These are phyloP conservation scores for Blastomussa wellsi DNA, from an alignment of 92 coral and sea anemone genomes.

Conservation along the genomic window DNA sequence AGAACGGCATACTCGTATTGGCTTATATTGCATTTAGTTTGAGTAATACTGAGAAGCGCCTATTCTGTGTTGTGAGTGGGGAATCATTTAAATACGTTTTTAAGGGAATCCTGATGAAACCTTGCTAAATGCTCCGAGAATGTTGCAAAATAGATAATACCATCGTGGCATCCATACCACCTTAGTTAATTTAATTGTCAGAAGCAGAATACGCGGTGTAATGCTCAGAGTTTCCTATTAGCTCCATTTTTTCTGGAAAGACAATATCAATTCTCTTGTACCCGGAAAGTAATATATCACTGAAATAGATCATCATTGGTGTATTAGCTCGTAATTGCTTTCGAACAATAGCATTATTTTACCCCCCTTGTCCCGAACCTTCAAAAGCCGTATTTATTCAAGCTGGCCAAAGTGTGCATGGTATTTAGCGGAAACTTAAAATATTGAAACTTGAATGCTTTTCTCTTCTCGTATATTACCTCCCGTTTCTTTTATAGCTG, in stretches of 20 bases:
- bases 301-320: slow-evolving; percentile 5
- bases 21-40: slow-evolving; percentile 1
- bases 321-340: slow-evolving; percentile 34
- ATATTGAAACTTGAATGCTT: neutral
- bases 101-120: slow-evolving; percentile 5
- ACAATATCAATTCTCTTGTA: slow-evolving; percentile 13
- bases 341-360: slow-evolving; percentile 34
- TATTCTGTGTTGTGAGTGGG: neutral
- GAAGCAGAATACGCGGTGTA: neutral
- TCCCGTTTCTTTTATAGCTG: neutral
- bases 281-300: slow-evolving; percentile 23
- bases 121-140: neutral
- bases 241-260: neutral
- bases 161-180: neutral
- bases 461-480: neutral
- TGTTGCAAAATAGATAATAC: neutral
- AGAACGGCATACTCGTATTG: slow-evolving; percentile 10
- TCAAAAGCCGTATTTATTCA: slow-evolving; percentile 34
- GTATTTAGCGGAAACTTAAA: neutral
- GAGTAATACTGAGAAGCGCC: slow-evolving; percentile 3
- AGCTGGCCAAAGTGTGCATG: neutral
- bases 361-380: slow-evolving; percentile 28
- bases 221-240: neutral
- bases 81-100: slow-evolving; percentile 29
- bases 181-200: neutral